Base-by-base conservation (phyloP, 2,888 invertebrate species). In the Lacanobia wlatinum region DNA sequence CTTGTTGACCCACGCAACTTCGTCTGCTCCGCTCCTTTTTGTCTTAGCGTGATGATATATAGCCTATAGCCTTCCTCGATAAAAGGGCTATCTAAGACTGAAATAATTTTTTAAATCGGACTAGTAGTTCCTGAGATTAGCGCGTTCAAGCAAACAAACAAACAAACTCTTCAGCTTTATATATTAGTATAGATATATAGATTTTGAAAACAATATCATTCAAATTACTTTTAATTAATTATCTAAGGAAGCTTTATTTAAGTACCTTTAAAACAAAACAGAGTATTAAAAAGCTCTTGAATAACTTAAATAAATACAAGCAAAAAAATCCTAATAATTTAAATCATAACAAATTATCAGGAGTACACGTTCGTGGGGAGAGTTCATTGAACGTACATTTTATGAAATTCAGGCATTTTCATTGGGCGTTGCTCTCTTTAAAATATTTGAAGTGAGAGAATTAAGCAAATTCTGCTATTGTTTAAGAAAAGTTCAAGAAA, bases 381-480 rank as follows among this genome's bases (percentile, higher is more conserved):
- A 80, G 78, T 75, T 78, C 78, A 67, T 65, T 75, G 84, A 85
- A 80, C 88, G n/a, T 34, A 10, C 3, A n/a, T 79, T 77, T 62
- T 76, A 77, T 67, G 50, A 60, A 69, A 73, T 71, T 82, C 69
- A 68, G 75, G 59, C 53, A 69, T 76, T 80, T 76, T 68, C 74
- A 64, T 69, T 76, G 72, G 65, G 66, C 58, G 18, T 62, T 65
- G 67, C 40, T 69, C 62, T 61, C 55, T 40, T 9, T 2, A 40
- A 56, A 55, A 53, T 61, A 16, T 58, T 50, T 48, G 23, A 73
- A 60, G 56, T 58, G 66, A 75, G 67, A 69, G 9, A 66, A 46
- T 34, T 50, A 60, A 43, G 43, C 56, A 64, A 82, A 77, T 76
- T 66, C 50, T 66, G 60, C 60, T 75, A 55, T 84, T 78, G 52